These are phyloP conservation scores for Tiaroga cobitis DNA, from an alignment of 2,797 vertebrate genomes.

Conservation along the genomic window DNA sequence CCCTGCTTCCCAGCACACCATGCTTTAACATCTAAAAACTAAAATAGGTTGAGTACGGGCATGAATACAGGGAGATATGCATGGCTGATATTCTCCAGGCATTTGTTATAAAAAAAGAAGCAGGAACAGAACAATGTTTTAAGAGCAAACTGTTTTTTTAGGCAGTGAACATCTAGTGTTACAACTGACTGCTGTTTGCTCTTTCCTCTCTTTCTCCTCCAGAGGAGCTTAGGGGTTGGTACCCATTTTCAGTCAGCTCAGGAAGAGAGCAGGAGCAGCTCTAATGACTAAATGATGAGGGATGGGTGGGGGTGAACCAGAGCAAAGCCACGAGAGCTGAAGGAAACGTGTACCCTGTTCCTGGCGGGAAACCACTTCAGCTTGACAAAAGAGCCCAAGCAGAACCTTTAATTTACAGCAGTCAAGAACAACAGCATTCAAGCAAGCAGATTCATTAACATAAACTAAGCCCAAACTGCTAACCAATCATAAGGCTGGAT, in stretches of 20 bases:
- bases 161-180: background rate
- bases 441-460: slow-evolving; percentile 1
- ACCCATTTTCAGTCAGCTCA: slow-evolving; percentile 36
- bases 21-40: too few species aligned
- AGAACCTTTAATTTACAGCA: slow-evolving; percentile 10
- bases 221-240: slow-evolving; percentile 14
- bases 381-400: slow-evolving; percentile 7
- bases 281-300: slow-evolving; percentile 44
- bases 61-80: background rate
- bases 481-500: slow-evolving; percentile 12
- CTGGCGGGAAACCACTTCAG: slow-evolving; percentile 16
- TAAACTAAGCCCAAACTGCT: background rate
- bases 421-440: slow-evolving; percentile 8
- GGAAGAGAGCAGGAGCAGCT: slow-evolving; percentile 12
- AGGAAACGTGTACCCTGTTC: slow-evolving; percentile 25
- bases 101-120: background rate
- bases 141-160: background rate
- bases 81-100: background rate
- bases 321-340: slow-evolving; percentile 2
- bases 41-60: background rate
- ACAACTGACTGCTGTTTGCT: background rate
- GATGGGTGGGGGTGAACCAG: slow-evolving; percentile 17
- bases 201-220: slow-evolving; percentile 1
- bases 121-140: background rate
- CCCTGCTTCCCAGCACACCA: too few species aligned